These are phyloP conservation scores for Drosophila eugracilis DNA, from an alignment of 1,140 invertebrate genomes.

Conservation along the genomic window DNA sequence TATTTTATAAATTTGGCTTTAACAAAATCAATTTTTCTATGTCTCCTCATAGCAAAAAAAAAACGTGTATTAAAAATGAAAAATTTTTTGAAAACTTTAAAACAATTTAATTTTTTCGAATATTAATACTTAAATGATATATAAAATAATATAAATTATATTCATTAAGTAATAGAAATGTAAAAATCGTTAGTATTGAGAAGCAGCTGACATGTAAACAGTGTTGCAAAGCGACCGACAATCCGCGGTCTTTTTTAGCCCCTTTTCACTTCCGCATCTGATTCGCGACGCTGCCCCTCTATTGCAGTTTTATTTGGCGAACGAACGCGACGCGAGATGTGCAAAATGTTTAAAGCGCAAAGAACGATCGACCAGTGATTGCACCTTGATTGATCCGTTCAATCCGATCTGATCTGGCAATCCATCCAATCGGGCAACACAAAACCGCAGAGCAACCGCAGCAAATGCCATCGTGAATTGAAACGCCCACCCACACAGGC, in stretches of 20 bases:
- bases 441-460: slow-evolving; percentile 19
- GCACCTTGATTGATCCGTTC: slow-evolving; percentile 11
- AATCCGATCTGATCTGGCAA: slow-evolving; percentile 16
- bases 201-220: background rate
- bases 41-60: too few relatives aligned
- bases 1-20: too few relatives aligned
- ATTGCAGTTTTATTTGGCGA: slow-evolving; percentile 58
- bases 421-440: background rate
- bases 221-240: background rate
- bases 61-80: too few relatives aligned
- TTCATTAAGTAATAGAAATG: background rate
- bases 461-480: slow-evolving; percentile 51
- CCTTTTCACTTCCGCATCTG: background rate
- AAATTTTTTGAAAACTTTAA: too few relatives aligned
- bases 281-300: slow-evolving; percentile 3
- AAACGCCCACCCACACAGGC: slow-evolving; percentile 29
- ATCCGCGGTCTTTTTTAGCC: background rate
- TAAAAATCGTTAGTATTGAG: background rate
- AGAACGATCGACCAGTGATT: slow-evolving; percentile 35
- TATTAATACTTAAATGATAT: too few relatives aligned
- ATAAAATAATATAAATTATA: too few relatives aligned
- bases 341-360: slow-evolving; percentile 55
- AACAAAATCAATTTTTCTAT: too few relatives aligned
- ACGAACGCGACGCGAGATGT: slow-evolving; percentile 57
- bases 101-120: too few relatives aligned